Evolutionary conservation across 1,140 invertebrate genomes (phyloP).

Genomic region (Meloidogyne hapla): DNA sequence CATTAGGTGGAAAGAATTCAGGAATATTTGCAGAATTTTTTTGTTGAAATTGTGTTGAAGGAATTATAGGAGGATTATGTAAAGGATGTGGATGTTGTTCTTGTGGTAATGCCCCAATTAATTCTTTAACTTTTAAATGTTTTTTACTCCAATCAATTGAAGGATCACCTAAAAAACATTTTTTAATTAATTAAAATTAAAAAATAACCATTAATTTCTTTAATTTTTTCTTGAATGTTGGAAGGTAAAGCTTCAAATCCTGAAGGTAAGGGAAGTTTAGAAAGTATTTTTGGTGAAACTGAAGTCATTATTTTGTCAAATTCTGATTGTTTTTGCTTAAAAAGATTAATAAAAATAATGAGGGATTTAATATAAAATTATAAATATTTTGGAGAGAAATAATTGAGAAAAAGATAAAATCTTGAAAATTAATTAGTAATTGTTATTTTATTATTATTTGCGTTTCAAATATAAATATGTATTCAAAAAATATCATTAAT

Average conservation of each 20-base stretch:
- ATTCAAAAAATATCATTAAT: too few relatives aligned
- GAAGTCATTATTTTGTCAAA: slow-evolving; percentile 43
- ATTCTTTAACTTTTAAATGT: slow-evolving; percentile 16
- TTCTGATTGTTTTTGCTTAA: slow-evolving; percentile 40
- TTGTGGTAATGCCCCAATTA: slow-evolving; percentile 40
- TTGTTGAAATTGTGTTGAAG: background rate
- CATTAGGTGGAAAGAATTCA: slow-evolving; percentile 35
- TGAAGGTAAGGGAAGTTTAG: slow-evolving; percentile 44
- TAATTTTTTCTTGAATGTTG: slow-evolving; percentile 32
- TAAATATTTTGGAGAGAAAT: too few relatives aligned
- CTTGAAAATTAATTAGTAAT: too few relatives aligned
- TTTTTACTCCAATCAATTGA: background rate
- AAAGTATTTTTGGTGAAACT: slow-evolving; percentile 28
- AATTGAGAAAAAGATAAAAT: too few relatives aligned
- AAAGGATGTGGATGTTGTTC: slow-evolving; percentile 4
- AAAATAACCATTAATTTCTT: slow-evolving; percentile 28
- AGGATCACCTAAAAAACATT: background rate
- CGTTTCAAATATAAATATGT: too few relatives aligned
- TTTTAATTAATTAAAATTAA: background rate
- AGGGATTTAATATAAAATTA: too few relatives aligned
- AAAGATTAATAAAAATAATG: background rate
- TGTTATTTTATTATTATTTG: too few relatives aligned
- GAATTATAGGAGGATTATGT: background rate
- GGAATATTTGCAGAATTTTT: too few relatives aligned
- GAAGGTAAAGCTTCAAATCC: slow-evolving; percentile 37